Conservation (phyloP, 1,140 invertebrate genomes). For the Lepidurus packardi region DNA sequence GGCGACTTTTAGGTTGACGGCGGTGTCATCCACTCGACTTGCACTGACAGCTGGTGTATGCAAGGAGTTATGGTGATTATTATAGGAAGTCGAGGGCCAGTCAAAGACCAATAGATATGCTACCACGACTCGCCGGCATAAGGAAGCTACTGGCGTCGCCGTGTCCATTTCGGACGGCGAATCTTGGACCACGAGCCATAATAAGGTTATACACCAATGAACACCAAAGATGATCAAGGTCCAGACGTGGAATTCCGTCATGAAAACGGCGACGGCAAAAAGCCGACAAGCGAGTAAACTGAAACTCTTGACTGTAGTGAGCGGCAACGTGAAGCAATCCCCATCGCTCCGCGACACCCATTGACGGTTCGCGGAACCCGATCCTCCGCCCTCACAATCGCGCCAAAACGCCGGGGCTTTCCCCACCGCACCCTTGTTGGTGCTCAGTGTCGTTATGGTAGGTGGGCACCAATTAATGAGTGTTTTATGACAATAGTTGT, state of each 20-base stretch:
- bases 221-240: constrained; percentile 33
- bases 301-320: constrained; percentile 29
- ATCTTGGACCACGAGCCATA: constrained; percentile 34
- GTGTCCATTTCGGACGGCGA: constrained; percentile 29
- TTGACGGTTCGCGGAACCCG: background rate
- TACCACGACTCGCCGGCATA: constrained; percentile 29
- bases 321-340: constrained; percentile 24
- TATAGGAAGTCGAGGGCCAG: constrained; percentile 31
- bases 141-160: constrained; percentile 29
- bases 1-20: constrained; percentile 22
- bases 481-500: constrained; percentile 16
- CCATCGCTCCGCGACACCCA: background rate
- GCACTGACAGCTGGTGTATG: background rate
- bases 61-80: background rate
- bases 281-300: constrained; percentile 34
- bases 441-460: background rate
- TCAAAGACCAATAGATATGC: constrained; percentile 34
- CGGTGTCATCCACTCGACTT: constrained; percentile 7
- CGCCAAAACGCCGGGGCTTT: background rate
- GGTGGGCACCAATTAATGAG: constrained; percentile 8
- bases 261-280: constrained; percentile 34
- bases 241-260: constrained; percentile 34
- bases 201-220: constrained; percentile 32
- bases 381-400: constrained; percentile 5
- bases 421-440: background rate